Evolutionary conservation across 2,888 invertebrate species (phyloP), one percentile per base, ranked within the genome.

Genomic region (Malthinus flaveolus): DNA sequence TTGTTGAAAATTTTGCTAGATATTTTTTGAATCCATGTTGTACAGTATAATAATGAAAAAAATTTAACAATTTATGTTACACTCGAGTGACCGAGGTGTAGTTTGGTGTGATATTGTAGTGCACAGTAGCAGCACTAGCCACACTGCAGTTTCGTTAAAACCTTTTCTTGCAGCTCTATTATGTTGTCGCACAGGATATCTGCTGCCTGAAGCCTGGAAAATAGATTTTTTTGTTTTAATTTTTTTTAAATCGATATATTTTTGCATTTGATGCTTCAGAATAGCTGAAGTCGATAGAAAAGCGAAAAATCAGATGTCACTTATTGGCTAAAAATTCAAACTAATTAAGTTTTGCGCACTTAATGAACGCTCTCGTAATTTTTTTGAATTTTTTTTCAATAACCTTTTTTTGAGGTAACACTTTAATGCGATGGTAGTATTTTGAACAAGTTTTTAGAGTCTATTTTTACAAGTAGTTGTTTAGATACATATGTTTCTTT

Each of bases 71-170:
- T 23, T 39, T 42, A 32, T 39, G 15, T 39, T 34, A 12, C 31
- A 54, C 32, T 49, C 32, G 23, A 33, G 32, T 35, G 45, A 75
- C 75, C 75, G 77, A 77, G 76, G 76, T 75, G 75, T 74, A 77
- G 76, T 75, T 77, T 70, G 77, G 78, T 78, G 78, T 75, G 73
- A 73, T 69, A 71, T 67, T 61, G 71, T 73, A 75, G 74, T 68
- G 70, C 68, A 73, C 68, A 62, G 51, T 59, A 66, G 66, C 58
- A 66, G 69, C 53, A 63, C 68, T 73, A 72, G 73, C 55, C 59
- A 59, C 65, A 63, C 63, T 65, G 64, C 67, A 58, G 66, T 66
- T 66, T 66, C 63, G 54, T 62, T 60, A 56, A 55, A 56, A 60
- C 61, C 48, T 56, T 54, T 58, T 59, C 49, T 61, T 59, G 63